Evolutionary conservation across 2,888 invertebrate species (phyloP), one percentile per base, ranked within the genome.

Genomic region (Pasiphila rectangulata): DNA sequence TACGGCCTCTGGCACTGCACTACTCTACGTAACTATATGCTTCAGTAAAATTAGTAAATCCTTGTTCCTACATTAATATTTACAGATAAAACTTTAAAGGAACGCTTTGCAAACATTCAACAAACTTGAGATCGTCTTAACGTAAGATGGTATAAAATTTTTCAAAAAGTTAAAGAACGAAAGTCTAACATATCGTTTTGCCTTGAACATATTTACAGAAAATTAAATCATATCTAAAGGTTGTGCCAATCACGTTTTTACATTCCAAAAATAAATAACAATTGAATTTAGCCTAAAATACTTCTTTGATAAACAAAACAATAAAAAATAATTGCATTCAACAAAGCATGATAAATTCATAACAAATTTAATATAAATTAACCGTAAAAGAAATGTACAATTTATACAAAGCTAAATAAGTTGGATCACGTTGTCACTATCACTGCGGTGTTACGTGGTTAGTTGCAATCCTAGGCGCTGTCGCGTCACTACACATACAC

Each of bases 41-140:
- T 73, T 70, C 72, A 79, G 79, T 79, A 80, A 71, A 78, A 82
- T 82, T 81, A 83, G 80, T 85, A 79, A 84, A 83, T 84, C 84
- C 84, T 74, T 78, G 84, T 83, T 72, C 83, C 81, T 86, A 87
- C 75, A 75, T 82, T 79, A 59, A 84, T 86, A 88, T 87, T 84
- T 88, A 88, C 87, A 88, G 85, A 86, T 87, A 86, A 88, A 88
- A 85, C 86, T 86, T 87, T 87, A 83, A 85, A 86, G 86, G 87
- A 88, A 87, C 87, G 86, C 87, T 87, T 87, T 85, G 84, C 83
- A 87, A 87, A 86, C 85, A 86, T 86, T 85, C 86, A 87, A 87
- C 86, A 86, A 85, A 86, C 83, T 86, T 87, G 87, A 87, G 87
- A 88, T 87, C 87, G 86, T 86, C 84, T 87, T 87, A 87, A 85